Evolutionary conservation across 2,797 vertebrate species (phyloP).

Genomic region (Acipenser ruthenus): DNA sequence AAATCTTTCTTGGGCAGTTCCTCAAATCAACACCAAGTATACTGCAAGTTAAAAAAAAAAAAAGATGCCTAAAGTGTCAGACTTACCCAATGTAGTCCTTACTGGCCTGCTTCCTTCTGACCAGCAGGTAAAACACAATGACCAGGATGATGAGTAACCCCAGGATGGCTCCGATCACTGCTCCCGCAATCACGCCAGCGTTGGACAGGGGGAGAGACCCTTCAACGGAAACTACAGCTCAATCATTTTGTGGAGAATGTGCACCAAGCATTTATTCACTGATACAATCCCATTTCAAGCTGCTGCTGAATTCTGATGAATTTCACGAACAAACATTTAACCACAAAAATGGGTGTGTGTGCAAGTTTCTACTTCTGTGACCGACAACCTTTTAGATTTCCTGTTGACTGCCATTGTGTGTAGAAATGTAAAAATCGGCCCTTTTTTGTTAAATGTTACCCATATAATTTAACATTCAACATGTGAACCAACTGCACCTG

Average conservation of each 20-base stretch:
- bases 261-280: not conserved
- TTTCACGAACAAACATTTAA: not conserved
- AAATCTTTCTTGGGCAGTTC: too few relatives aligned
- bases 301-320: not conserved
- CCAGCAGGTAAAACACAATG: constrained; percentile 61
- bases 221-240: constrained; percentile 44
- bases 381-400: too few relatives aligned
- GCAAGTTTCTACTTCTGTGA: too few relatives aligned
- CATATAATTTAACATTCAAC: too few relatives aligned
- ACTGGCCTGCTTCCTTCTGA: constrained; percentile 68
- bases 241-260: constrained; percentile 10
- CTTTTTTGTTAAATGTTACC: too few relatives aligned
- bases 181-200: constrained; percentile 64
- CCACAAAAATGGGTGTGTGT: not conserved
- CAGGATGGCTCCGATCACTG: constrained; percentile 66
- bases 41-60: not conserved
- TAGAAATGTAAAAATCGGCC: too few relatives aligned
- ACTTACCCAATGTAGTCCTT: constrained; percentile 85
- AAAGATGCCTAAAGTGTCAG: not conserved
- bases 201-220: constrained; percentile 68
- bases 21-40: too few relatives aligned
- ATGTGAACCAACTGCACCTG: too few relatives aligned
- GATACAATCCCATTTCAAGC: not conserved
- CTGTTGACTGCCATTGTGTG: too few relatives aligned
- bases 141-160: constrained; percentile 68